Percentiles rank a stretch among this genome's conserved stretches.
Evolutionary conservation across 2,888 invertebrate species (phyloP).

Genomic region (Eulithis prunata): DNA sequence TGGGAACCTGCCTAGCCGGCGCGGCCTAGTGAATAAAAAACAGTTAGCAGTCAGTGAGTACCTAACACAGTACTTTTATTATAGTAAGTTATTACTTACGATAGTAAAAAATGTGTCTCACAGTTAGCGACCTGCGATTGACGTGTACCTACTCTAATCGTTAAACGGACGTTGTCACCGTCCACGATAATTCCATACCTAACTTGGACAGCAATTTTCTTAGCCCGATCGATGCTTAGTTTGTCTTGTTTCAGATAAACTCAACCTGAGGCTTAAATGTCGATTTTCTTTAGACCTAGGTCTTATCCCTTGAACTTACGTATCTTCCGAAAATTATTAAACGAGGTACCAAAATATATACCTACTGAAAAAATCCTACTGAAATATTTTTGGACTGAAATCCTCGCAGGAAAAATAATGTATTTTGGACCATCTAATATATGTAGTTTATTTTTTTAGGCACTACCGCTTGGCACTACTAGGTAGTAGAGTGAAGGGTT

Average conservation of each 20-base stretch:
- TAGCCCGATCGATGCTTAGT: slow-evolving; percentile 13
- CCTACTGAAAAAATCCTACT: too few species aligned
- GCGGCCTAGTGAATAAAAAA: too few species aligned
- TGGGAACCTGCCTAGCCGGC: too few species aligned
- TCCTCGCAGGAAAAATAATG: too few species aligned
- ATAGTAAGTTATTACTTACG: not conserved
- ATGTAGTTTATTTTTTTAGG: too few species aligned
- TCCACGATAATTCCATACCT: slow-evolving; percentile 32
- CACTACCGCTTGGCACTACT: too few species aligned
- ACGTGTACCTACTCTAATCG: slow-evolving; percentile 20
- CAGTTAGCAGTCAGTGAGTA: not conserved
- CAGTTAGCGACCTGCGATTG: slow-evolving; percentile 6
- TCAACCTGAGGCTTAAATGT: slow-evolving; percentile 6
- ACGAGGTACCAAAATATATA: too few species aligned
- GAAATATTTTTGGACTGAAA: too few species aligned
- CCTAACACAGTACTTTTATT: not conserved
- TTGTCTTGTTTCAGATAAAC: slow-evolving; percentile 4
- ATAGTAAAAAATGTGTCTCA: slow-evolving; percentile 38
- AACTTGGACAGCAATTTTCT: slow-evolving; percentile 27
- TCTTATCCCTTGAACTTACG: not conserved
- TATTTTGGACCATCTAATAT: too few species aligned
- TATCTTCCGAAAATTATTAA: too few species aligned
- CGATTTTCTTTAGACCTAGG: not conserved
- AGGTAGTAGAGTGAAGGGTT: too few species aligned
- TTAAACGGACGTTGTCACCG: slow-evolving; percentile 52